Base-by-base conservation (phyloP, 2,888 invertebrate genomes). In the Dermolepida albohirtum region DNA sequence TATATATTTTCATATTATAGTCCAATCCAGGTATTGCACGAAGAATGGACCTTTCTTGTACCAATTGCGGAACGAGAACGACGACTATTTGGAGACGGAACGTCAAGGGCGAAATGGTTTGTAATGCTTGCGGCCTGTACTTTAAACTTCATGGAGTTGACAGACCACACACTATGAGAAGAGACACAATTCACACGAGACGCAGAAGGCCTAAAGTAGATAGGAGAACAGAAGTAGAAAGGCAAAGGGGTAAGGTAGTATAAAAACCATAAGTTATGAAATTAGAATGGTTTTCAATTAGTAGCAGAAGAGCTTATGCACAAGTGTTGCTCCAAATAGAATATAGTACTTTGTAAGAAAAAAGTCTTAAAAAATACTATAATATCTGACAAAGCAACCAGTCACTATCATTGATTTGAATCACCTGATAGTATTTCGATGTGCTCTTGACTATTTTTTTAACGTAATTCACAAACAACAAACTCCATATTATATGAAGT, bases 1-100 rank as follows among this genome's bases (percentile, higher is more conserved):
- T 43, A 57, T 43, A 12, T 49, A 51, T 64, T 59, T 55, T 49
- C 66, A 66, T 41, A 69, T 68, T 68, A 71, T 14, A 72, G 72
- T 39, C 69, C 76, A 62, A 29, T 12, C 47, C 59, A 2, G 74
- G 76, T 29, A 74, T 78, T 68, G 77, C 82, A 5, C 85, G 89
- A 73, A 87, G 95, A 59, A 89, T 93, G 22, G 97, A 97, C 79
- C 89, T 98, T 78, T 88, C 92, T 11, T 98, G 98, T 84, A 94
- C 95, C 75, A 98, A 98, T 87, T 98, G 98, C 84, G 93, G 95
- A 73, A 98, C 98, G n/a, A 91, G 93, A 82, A 96, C 95, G 43
- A 98, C 98, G 68, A 98, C 98, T 0, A 93, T 98, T 72, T 98
- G 98, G 98, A 87, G 98, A 78, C 88, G 98, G 76, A 98, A 98